These are phyloP conservation scores for Pseudomyrmex dendroicus DNA, from an alignment of 1,140 invertebrate genomes.

Conservation along the genomic window DNA sequence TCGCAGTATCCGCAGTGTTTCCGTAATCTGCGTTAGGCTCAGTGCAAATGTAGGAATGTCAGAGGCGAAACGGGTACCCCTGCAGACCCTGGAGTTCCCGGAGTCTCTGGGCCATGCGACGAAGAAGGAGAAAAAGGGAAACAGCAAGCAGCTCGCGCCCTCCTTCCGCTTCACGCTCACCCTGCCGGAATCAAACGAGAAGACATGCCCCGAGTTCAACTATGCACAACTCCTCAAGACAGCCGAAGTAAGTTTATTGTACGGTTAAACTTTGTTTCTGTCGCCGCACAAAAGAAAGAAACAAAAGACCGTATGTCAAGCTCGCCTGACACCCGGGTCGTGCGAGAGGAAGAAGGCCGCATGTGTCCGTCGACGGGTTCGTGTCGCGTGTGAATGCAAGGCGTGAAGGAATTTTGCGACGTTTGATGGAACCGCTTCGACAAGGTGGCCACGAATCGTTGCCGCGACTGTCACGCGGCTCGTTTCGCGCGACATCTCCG, in stretches of 20 bases:
- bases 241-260: conserved; percentile 85
- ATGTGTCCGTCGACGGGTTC: conserved; percentile 2
- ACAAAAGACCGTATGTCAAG: conserved; percentile 31
- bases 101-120: conserved; percentile 80
- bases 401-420: neutral
- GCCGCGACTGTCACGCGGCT: conserved; percentile 35
- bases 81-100: conserved; percentile 83
- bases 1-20: conserved; percentile 73
- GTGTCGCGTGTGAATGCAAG: neutral
- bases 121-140: conserved; percentile 83
- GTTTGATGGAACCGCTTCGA: neutral
- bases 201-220: conserved; percentile 88
- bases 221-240: conserved; percentile 87
- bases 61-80: conserved; percentile 85
- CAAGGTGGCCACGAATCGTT: conserved; percentile 1
- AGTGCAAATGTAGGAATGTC: conserved; percentile 83
- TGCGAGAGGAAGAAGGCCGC: neutral
- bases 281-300: neutral
- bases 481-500: conserved; percentile 11
- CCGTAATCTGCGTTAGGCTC: conserved; percentile 75
- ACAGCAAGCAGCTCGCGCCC: conserved; percentile 84
- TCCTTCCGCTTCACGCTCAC: conserved; percentile 87
- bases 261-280: neutral
- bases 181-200: conserved; percentile 88
- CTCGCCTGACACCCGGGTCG: neutral